phyloP scores from a whole-genome alignment of 1,140 invertebrate species.

The Tigriopus japonicus region DNA sequence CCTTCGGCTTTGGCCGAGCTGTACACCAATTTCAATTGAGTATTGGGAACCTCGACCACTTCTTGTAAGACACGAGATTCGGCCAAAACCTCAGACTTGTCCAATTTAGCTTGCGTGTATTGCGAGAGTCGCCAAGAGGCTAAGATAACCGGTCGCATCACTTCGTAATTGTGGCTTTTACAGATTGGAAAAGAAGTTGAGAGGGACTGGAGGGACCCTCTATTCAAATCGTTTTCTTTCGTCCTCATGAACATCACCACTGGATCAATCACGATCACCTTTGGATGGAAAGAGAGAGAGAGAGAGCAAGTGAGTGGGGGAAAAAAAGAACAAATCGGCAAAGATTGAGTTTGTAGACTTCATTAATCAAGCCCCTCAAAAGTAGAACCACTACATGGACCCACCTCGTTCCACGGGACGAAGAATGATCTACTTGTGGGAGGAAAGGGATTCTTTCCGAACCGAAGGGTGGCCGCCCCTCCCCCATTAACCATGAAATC shows the following conservation, averaged over 20 bases:
- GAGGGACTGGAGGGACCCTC: conserved; percentile 12
- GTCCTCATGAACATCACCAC: conserved; percentile 56
- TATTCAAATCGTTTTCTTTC: conserved; percentile 15
- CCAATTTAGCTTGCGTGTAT: conserved; percentile 13
- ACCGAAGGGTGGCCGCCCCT: conserved; percentile 79
- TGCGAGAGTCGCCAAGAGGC: conserved; percentile 62
- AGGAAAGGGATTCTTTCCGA: conserved; percentile 76
- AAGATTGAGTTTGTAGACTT: background rate
- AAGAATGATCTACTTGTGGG: conserved; percentile 73
- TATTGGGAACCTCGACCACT: conserved; percentile 74
- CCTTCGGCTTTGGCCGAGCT: conserved; percentile 73
- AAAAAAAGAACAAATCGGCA: background rate
- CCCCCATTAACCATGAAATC: conserved; percentile 93
- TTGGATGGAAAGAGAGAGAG: conserved; percentile 2
- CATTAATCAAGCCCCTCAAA: too few relatives aligned
- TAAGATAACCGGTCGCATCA: conserved; percentile 78
- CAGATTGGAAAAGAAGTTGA: conserved; percentile 44
- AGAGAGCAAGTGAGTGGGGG: background rate
- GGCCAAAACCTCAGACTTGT: conserved; percentile 52
- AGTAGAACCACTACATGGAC: conserved; percentile 15
- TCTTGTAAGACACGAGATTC: conserved; percentile 87
- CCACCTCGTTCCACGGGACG: conserved; percentile 89
- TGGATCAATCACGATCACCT: conserved; percentile 73
- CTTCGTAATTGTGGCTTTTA: conserved; percentile 71
- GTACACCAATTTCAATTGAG: conserved; percentile 78